Evolutionary conservation across 2,888 invertebrate genomes (phyloP).

Genomic region (Pollenia angustigena): DNA sequence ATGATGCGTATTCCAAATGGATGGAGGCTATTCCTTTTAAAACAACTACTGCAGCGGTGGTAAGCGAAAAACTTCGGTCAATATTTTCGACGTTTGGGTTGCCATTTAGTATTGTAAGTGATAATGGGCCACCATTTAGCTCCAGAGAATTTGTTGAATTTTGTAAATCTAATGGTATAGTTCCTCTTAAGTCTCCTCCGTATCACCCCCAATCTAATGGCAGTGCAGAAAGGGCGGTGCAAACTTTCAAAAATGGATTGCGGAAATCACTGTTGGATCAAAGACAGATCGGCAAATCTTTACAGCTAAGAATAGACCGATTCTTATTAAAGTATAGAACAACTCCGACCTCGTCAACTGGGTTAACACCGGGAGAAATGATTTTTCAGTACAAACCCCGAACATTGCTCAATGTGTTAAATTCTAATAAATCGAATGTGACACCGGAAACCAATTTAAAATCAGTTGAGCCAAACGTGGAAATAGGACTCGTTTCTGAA

Average conservation of each 20-base stretch:
- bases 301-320: conserved; percentile 7
- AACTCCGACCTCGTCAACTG: conserved; percentile 29
- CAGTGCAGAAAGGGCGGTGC: conserved; percentile 36
- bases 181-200: not conserved
- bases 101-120: conserved; percentile 38
- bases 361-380: conserved; percentile 25
- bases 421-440: not conserved
- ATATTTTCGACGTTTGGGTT: conserved; percentile 50
- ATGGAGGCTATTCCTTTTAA: conserved; percentile 40
- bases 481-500: not conserved
- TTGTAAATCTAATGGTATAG: conserved; percentile 39
- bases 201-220: conserved; percentile 30
- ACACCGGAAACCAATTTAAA: no score
- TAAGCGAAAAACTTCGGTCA: conserved; percentile 30
- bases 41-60: conserved; percentile 32
- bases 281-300: not conserved
- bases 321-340: conserved; percentile 43
- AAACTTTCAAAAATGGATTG: conserved; percentile 29
- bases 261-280: conserved; percentile 30
- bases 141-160: conserved; percentile 46
- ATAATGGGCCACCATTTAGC: conserved; percentile 49
- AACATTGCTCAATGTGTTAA: conserved; percentile 18
- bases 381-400: conserved; percentile 39
- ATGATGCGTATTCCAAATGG: conserved; percentile 57
- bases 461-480: not conserved